These are phyloP conservation scores for Ophioderma brevispina DNA, from an alignment of 35 echinoderm and acorn worm genomes.

Conservation along the genomic window DNA sequence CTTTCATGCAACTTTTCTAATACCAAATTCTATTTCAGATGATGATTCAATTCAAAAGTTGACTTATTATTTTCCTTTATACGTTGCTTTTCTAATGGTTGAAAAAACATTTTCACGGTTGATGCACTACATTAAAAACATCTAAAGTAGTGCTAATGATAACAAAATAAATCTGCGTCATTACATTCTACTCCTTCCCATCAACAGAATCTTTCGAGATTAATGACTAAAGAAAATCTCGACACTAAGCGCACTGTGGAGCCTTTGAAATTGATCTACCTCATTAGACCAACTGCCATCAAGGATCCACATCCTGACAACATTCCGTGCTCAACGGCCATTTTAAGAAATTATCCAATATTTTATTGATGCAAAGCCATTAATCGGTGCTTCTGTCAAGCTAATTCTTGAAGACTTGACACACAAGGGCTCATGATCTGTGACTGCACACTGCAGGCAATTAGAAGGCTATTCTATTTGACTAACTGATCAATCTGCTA, in stretches of 20 bases:
- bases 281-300: neutral
- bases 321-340: conserved; percentile 8
- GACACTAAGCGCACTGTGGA: neutral
- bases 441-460: neutral
- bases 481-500: neutral
- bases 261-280: neutral
- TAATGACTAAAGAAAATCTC: neutral
- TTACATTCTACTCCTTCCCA: neutral
- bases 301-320: neutral
- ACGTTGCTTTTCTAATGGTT: too few relatives aligned
- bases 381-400: conserved; percentile 12
- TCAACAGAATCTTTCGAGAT: neutral
- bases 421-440: neutral
- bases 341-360: conserved; percentile 5
- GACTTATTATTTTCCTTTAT: too few relatives aligned
- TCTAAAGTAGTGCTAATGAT: too few relatives aligned
- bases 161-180: neutral
- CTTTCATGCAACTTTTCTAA: too few relatives aligned
- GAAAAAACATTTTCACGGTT: too few relatives aligned
- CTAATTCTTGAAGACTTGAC: neutral
- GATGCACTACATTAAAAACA: too few relatives aligned
- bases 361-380: conserved; percentile 10
- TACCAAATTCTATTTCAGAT: too few relatives aligned
- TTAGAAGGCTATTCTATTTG: conserved; percentile 2
- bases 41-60: too few relatives aligned